These are phyloP conservation scores for Falco punctatus DNA, from an alignment of 2,113 vertebrate genomes.

Conservation along the genomic window DNA sequence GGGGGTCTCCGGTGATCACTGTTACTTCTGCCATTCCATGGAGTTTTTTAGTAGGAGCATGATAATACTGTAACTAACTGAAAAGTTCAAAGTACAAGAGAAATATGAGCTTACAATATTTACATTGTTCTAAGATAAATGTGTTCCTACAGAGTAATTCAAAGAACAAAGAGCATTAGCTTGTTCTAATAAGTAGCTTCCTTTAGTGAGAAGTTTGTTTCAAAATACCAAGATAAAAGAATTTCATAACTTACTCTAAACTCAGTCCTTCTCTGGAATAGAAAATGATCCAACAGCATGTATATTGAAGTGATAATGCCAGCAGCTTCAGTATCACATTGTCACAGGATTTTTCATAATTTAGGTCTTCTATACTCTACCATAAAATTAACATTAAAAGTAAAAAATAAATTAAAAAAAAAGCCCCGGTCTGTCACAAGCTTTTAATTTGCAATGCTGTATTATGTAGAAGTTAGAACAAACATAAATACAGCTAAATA, in stretches of 20 bases:
- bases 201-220: not conserved
- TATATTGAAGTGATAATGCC: conserved; percentile 90
- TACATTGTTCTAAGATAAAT: not conserved
- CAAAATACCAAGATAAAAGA: not conserved
- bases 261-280: conserved; percentile 74
- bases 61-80: not conserved
- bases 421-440: not conserved
- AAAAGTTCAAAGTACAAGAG: not conserved
- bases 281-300: conserved; percentile 88
- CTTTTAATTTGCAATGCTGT: not conserved
- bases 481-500: not conserved
- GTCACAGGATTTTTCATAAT: conserved; percentile 79
- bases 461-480: not conserved
- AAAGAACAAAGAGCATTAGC: not conserved
- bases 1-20: not conserved
- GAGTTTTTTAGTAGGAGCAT: not conserved
- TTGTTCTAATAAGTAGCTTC: not conserved
- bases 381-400: conserved; percentile 28
- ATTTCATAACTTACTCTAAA: conserved; percentile 74
- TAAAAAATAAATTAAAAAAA: not conserved
- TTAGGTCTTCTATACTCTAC: conserved; percentile 84
- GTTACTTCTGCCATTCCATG: not conserved
- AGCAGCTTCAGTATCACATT: conserved; percentile 81
- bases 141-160: not conserved
- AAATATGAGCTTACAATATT: not conserved